A percentile compares a stretch with the other conserved stretches of the same genome.
These are phyloP conservation scores for Campylomormyrus numenius DNA, from an alignment of 2,113 vertebrate species.

Conservation along the genomic window DNA sequence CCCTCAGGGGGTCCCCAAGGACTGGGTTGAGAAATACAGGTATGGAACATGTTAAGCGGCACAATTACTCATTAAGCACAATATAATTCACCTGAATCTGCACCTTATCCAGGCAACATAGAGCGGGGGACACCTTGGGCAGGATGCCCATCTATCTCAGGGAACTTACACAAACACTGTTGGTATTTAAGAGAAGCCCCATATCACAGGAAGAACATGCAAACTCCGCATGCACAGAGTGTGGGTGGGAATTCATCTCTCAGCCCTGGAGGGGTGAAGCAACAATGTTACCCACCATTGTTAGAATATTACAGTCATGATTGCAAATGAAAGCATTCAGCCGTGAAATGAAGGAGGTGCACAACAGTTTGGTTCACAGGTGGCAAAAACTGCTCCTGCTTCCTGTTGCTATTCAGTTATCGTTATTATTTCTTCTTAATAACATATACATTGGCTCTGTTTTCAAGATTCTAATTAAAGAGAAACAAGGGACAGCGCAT, in stretches of 20 bases:
- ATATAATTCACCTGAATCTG: neutral
- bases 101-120: neutral
- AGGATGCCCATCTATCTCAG: neutral
- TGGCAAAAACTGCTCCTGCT: neutral
- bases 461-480: neutral
- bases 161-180: neutral
- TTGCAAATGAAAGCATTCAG: neutral
- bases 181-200: neutral
- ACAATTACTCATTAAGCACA: neutral
- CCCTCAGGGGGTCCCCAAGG: neutral
- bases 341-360: neutral
- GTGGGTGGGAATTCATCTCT: neutral
- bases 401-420: neutral
- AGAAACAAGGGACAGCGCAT: neutral
- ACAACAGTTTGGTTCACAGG: neutral
- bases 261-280: neutral
- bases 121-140: neutral
- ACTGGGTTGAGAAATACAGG: neutral
- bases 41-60: neutral
- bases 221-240: neutral
- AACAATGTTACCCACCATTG: neutral
- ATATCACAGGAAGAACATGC: neutral
- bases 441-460: neutral
- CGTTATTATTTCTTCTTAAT: neutral
- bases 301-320: neutral